phyloP scores from a whole-genome alignment of 2,888 invertebrate genomes.

The Arctia plantaginis region DNA sequence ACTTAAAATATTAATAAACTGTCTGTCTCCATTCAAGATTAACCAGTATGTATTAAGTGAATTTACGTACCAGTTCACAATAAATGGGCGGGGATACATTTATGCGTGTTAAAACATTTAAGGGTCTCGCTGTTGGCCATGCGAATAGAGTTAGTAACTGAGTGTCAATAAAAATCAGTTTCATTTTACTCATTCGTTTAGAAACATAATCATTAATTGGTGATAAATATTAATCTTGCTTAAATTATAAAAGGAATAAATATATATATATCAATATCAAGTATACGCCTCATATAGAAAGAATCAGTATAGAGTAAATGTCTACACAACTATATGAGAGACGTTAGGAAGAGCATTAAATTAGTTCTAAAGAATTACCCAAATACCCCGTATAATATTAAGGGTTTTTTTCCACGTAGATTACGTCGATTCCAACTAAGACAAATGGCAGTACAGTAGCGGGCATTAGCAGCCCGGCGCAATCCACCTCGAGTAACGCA shows the following conservation, averaged over 20 bases:
- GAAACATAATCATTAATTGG: background rate
- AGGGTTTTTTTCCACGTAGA: conserved; percentile 56
- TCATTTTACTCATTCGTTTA: background rate
- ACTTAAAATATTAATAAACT: background rate
- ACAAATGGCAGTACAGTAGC: conserved; percentile 63
- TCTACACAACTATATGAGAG: background rate
- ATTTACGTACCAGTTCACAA: background rate
- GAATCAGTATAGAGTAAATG: background rate
- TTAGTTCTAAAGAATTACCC: background rate
- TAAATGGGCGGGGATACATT: background rate
- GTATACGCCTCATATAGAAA: background rate
- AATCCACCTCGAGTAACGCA: conserved; percentile 69
- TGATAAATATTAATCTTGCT: background rate
- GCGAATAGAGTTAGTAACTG: background rate
- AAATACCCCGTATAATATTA: background rate
- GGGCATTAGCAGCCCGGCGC: conserved; percentile 67
- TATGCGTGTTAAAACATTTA: background rate
- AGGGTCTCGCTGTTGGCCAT: background rate
- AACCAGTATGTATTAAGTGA: background rate
- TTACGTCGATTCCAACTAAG: conserved; percentile 80
- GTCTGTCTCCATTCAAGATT: background rate
- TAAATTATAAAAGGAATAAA: background rate
- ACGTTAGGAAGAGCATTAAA: background rate
- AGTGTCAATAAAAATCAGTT: background rate
- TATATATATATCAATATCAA: background rate